Conservation (phyloP, 2,797 vertebrate genomes). For the Merluccius polli region DNA sequence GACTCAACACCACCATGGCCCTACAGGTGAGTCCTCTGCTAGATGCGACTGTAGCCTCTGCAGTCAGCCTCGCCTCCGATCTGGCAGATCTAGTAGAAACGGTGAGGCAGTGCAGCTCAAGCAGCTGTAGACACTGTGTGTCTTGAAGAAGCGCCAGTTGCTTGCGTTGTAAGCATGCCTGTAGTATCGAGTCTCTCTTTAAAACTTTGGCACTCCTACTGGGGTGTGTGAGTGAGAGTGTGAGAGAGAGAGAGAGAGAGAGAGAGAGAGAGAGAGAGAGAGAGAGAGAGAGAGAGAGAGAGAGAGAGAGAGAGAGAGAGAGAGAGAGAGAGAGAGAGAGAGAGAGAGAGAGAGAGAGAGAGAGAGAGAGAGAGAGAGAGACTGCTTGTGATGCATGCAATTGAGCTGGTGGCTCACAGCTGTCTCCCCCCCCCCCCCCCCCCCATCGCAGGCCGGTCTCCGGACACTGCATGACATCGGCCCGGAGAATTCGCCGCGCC, state of each 20-base stretch:
- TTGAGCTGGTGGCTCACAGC: background rate
- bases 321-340: background rate
- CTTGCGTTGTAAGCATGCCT: background rate
- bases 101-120: too few relatives aligned
- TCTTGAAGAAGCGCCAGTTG: background rate
- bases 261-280: too few relatives aligned
- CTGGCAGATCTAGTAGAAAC: too few relatives aligned
- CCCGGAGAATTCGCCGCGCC: constrained; percentile 94
- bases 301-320: background rate
- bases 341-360: too few relatives aligned
- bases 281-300: too few relatives aligned
- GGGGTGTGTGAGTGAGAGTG: background rate
- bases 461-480: constrained; percentile 98
- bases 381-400: too few relatives aligned
- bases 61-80: background rate
- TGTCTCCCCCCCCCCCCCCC: background rate
- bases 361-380: too few relatives aligned
- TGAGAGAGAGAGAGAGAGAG: background rate
- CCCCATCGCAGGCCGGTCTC: constrained; percentile 87
- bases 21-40: constrained; percentile 85
- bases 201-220: background rate
- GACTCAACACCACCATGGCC: constrained; percentile 85
- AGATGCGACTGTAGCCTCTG: background rate
- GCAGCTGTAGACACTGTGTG: background rate
- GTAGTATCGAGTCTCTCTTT: background rate